A percentile compares a stretch with the other conserved stretches of the same genome.
These are phyloP conservation scores for Riptortus pedestris DNA, from an alignment of 1,140 invertebrate genomes.

Conservation along the genomic window DNA sequence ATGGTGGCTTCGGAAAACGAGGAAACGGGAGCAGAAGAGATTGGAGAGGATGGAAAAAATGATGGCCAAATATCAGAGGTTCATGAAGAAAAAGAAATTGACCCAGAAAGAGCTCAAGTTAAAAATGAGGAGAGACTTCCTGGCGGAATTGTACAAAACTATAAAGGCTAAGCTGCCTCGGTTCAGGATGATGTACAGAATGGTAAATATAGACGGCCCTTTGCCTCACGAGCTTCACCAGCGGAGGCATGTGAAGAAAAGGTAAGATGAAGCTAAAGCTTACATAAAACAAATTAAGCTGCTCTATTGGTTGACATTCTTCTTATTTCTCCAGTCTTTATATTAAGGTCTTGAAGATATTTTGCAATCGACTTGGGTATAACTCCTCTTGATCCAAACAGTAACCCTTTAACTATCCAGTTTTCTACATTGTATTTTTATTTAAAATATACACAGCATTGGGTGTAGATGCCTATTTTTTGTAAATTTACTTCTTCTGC, in stretches of 20 bases:
- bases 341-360: too few relatives aligned
- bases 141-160: not conserved
- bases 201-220: not conserved
- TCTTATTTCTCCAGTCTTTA: too few relatives aligned
- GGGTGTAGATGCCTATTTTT: too few relatives aligned
- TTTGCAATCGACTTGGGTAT: too few relatives aligned
- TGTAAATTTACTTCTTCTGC: too few relatives aligned
- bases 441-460: too few relatives aligned
- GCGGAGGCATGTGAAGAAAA: not conserved
- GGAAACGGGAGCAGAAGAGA: not conserved
- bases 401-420: too few relatives aligned
- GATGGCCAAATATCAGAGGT: not conserved
- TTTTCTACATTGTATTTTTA: too few relatives aligned
- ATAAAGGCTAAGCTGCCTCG: not conserved
- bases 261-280: too few relatives aligned
- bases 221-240: not conserved
- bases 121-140: not conserved
- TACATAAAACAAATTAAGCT: too few relatives aligned
- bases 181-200: not conserved
- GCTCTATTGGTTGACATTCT: too few relatives aligned
- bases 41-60: not conserved
- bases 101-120: not conserved
- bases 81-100: not conserved
- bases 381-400: too few relatives aligned
- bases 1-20: not conserved